Evolutionary conservation across 1,140 invertebrate genomes (phyloP).

Genomic region (Trachymyrmex septentrionalis): DNA sequence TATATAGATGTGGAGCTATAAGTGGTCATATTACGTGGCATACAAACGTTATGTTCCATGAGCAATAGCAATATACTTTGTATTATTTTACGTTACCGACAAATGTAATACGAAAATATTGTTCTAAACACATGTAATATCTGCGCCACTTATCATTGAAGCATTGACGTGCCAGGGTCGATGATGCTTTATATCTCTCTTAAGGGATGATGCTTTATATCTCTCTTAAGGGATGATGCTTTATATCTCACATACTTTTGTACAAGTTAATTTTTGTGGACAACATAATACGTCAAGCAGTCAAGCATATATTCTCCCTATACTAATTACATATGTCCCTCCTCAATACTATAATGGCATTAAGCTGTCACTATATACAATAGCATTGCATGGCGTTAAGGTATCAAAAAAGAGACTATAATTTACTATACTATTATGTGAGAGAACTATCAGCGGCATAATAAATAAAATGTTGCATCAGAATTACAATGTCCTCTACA

Average conservation of each 20-base stretch:
- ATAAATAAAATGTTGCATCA: slow-evolving; percentile 80
- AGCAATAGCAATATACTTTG: slow-evolving; percentile 8
- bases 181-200: slow-evolving; percentile 70
- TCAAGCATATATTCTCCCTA: slow-evolving; percentile 55
- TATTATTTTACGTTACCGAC: slow-evolving; percentile 11
- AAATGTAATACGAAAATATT: neutral
- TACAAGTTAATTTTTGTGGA: slow-evolving; percentile 71
- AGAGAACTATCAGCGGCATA: slow-evolving; percentile 79
- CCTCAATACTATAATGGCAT: slow-evolving; percentile 59
- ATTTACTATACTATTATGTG: slow-evolving; percentile 78
- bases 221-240: slow-evolving; percentile 70
- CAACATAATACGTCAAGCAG: slow-evolving; percentile 52
- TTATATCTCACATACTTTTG: slow-evolving; percentile 77
- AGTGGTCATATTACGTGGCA: neutral
- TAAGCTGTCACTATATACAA: slow-evolving; percentile 71
- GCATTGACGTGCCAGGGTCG: slow-evolving; percentile 34
- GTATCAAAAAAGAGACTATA: slow-evolving; percentile 69
- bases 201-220: slow-evolving; percentile 71
- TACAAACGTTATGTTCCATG: neutral
- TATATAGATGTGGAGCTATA: neutral
- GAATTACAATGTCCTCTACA: slow-evolving; percentile 64
- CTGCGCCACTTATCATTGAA: neutral
- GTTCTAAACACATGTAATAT: neutral
- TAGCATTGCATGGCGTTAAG: slow-evolving; percentile 69
- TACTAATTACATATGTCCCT: slow-evolving; percentile 70